phyloP scores from a whole-genome alignment of 2,113 vertebrate species.

The Nibea albiflora region DNA sequence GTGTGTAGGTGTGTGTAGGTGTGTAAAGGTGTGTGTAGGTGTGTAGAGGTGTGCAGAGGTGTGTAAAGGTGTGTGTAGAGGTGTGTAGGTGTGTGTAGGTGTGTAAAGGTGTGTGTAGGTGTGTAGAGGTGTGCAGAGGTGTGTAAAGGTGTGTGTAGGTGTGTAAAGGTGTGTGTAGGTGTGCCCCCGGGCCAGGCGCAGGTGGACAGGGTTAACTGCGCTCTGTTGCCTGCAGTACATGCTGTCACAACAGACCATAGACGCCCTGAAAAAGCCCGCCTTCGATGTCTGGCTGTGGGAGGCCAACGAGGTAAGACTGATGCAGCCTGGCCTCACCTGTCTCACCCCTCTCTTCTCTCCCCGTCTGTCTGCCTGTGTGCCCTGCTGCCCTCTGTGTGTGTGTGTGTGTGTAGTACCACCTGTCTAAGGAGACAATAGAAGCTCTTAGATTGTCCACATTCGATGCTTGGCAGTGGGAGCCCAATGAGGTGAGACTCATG shows the following conservation, averaged over 20 bases:
- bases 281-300: constrained; percentile 81
- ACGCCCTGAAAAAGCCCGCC: constrained; percentile 77
- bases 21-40: not conserved
- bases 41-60: too few species aligned
- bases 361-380: not conserved
- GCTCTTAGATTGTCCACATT: constrained; percentile 92
- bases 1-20: constrained; percentile 2
- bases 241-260: constrained; percentile 79
- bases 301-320: constrained; percentile 75
- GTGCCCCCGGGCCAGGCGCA: constrained; percentile 55
- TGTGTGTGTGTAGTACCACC: constrained; percentile 85
- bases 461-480: constrained; percentile 96
- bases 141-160: not conserved
- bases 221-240: constrained; percentile 80
- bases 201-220: constrained; percentile 68
- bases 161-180: constrained; percentile 9
- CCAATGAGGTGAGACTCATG: constrained; percentile 89
- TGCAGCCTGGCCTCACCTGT: not conserved
- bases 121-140: not conserved
- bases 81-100: not conserved
- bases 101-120: not conserved
- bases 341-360: constrained; percentile 50
- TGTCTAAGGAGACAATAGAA: constrained; percentile 94
- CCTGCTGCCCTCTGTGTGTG: constrained; percentile 15
- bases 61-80: too few species aligned